These are phyloP conservation scores for Vulpes vulpes DNA, from an alignment of 2,113 vertebrate genomes.

Conservation along the genomic window DNA sequence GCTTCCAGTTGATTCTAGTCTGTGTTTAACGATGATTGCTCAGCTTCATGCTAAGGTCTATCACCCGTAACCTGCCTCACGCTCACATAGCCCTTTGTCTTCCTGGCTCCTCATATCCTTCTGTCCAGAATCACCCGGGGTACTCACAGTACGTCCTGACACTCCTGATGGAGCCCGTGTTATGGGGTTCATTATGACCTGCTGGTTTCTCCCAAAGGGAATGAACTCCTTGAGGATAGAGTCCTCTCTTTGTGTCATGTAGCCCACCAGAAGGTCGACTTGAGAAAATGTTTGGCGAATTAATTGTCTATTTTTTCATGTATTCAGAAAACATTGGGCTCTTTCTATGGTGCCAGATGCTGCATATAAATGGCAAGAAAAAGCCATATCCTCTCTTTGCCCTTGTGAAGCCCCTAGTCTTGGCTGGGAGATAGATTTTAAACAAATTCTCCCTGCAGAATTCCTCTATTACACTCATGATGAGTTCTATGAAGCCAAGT, in stretches of 20 bases:
- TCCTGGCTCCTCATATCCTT: no score
- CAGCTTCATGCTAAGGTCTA: neutral
- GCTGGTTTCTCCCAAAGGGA: neutral
- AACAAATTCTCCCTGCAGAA: neutral
- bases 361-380: neutral
- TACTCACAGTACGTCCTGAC: no score
- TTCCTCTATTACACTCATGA: neutral
- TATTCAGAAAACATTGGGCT: neutral
- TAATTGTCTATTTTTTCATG: neutral
- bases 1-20: neutral
- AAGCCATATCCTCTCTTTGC: no score
- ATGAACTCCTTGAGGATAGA: neutral
- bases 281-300: neutral
- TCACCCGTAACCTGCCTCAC: accelerated
- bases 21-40: no score
- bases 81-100: accelerated
- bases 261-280: neutral
- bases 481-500: neutral
- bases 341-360: neutral
- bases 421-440: neutral
- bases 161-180: accelerated
- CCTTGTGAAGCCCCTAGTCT: neutral
- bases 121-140: accelerated
- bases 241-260: neutral
- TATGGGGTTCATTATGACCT: accelerated